phyloP scores from a whole-genome alignment of 1,140 invertebrate species.

The Sitodiplosis mosellana region DNA sequence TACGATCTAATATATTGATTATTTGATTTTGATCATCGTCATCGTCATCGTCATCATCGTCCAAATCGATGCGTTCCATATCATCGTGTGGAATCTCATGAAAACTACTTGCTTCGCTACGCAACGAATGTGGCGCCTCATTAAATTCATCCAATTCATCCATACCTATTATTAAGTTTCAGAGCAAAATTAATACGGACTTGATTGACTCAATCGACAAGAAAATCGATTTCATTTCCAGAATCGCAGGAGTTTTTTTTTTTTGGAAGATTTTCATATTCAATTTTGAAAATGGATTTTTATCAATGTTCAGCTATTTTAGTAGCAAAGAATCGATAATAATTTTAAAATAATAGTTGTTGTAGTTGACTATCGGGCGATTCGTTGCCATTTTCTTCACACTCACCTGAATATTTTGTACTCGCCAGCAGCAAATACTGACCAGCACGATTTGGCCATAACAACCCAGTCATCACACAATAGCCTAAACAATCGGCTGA shows the following conservation, averaged over 20 bases:
- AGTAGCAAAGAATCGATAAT: no score
- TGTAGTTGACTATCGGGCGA: no score
- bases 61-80: neutral
- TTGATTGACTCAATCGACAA: no score
- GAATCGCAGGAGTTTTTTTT: no score
- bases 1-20: no score
- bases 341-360: no score
- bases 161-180: constrained; percentile 34
- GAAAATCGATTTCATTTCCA: no score
- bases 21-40: no score
- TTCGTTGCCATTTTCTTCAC: neutral
- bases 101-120: neutral
- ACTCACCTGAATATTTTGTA: constrained; percentile 35
- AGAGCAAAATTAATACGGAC: no score
- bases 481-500: constrained; percentile 87
- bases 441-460: constrained; percentile 82
- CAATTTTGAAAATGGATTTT: constrained; percentile 1
- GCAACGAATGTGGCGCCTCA: constrained; percentile 58
- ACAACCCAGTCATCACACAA: constrained; percentile 78
- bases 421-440: constrained; percentile 71
- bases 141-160: constrained; percentile 83
- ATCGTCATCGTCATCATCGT: neutral
- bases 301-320: neutral
- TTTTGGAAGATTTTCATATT: no score
- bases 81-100: neutral